phyloP scores from a whole-genome alignment of 64 coral and sea anemone species.

The Pocillopora verrucosa region DNA sequence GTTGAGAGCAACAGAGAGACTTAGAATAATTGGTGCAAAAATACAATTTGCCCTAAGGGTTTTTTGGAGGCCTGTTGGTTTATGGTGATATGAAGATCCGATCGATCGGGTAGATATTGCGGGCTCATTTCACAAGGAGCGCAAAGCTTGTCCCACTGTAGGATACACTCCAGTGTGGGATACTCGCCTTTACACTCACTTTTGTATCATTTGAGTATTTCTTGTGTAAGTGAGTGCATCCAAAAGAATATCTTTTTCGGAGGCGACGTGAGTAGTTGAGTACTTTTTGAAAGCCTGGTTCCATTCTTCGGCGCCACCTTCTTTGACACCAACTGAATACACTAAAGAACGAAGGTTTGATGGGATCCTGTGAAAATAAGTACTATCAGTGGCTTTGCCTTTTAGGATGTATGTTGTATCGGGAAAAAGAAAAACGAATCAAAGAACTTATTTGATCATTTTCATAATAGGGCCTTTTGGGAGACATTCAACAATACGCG shows the following conservation, averaged over 20 bases:
- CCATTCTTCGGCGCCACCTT: conserved; percentile 52
- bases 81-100: too few species aligned
- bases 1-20: too few species aligned
- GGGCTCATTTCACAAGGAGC: too few species aligned
- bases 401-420: background rate
- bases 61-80: too few species aligned
- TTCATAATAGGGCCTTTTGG: too few species aligned
- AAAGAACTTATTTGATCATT: too few species aligned
- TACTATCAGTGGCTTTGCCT: background rate
- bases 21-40: too few species aligned
- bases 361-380: conserved; percentile 28
- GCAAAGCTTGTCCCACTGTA: too few species aligned
- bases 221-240: conserved; percentile 51
- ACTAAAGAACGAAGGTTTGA: conserved; percentile 52
- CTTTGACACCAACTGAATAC: conserved; percentile 39
- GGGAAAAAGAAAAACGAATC: background rate
- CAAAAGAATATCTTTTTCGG: conserved; percentile 71
- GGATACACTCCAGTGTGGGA: background rate
- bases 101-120: too few species aligned
- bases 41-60: too few species aligned
- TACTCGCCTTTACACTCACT: background rate
- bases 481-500: too few species aligned
- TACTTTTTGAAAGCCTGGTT: conserved; percentile 55
- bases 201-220: conserved; percentile 19
- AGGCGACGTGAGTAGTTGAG: conserved; percentile 49